A percentile compares a stretch with the other conserved stretches of the same genome.
phyloP scores from a whole-genome alignment of 2,113 vertebrate genomes.

The Siniperca chuatsi region DNA sequence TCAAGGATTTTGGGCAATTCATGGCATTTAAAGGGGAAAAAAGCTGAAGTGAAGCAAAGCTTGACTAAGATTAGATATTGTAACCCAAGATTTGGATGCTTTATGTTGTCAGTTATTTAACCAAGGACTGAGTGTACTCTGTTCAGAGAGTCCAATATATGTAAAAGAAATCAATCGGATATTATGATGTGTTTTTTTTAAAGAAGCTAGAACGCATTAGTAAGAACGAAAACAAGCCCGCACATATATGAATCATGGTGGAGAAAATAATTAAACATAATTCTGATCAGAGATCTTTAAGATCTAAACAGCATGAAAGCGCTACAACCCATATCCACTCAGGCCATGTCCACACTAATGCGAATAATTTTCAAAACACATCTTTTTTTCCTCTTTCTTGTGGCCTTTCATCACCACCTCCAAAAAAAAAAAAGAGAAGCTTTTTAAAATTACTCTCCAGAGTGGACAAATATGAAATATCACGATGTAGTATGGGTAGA shows the following conservation, averaged over 20 bases:
- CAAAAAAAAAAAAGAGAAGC: background rate
- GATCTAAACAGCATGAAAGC: conserved; percentile 21
- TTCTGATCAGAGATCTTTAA: conserved; percentile 15
- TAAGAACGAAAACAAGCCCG: background rate
- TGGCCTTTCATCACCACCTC: conserved; percentile 37
- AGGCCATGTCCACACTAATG: conserved; percentile 30
- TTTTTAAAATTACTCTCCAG: conserved; percentile 27
- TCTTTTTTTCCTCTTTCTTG: conserved; percentile 19
- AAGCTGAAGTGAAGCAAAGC: background rate
- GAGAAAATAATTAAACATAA: conserved; percentile 19
- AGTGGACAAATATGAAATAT: conserved; percentile 33
- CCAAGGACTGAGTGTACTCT: background rate
- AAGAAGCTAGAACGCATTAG: conserved; percentile 1
- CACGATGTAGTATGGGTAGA: background rate
- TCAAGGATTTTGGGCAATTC: conserved; percentile 7
- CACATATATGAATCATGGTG: conserved; percentile 7
- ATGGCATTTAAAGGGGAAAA: background rate
- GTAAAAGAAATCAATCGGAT: background rate
- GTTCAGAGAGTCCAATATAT: background rate
- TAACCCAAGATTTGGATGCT: background rate
- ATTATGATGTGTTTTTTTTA: background rate
- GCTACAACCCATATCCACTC: background rate
- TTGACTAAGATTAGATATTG: background rate
- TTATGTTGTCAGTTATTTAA: background rate
- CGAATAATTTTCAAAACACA: conserved; percentile 27